Evolutionary conservation across 53 echinoderm and acorn worm genomes (phyloP).

Genomic region (Hippasteria phrygiana): DNA sequence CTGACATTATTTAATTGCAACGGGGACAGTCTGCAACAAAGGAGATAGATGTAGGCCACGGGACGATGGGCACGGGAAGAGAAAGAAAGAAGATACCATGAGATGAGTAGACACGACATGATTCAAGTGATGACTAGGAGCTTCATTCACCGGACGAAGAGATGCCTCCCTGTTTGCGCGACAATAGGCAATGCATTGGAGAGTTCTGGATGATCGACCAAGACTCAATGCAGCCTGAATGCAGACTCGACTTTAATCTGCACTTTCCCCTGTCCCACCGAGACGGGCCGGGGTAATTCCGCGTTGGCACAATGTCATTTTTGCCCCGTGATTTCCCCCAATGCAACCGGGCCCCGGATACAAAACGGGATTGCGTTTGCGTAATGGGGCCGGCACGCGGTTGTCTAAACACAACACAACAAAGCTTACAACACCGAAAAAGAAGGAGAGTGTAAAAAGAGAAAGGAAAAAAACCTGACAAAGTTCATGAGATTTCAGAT

Average conservation of each 20-base stretch:
- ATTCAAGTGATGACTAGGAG: background rate
- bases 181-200: slow-evolving; percentile 33
- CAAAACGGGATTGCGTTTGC: slow-evolving; percentile 53
- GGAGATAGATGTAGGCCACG: background rate
- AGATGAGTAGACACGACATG: background rate
- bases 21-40: background rate
- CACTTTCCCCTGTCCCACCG: slow-evolving; percentile 32
- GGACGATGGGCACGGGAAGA: background rate
- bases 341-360: slow-evolving; percentile 13
- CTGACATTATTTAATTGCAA: slow-evolving; percentile 7
- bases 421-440: background rate
- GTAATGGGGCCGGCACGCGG: slow-evolving; percentile 47
- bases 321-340: background rate
- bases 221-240: slow-evolving; percentile 45
- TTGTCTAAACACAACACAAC: slow-evolving; percentile 44
- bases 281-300: slow-evolving; percentile 28
- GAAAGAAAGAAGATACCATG: background rate
- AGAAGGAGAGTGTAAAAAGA: background rate
- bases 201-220: slow-evolving; percentile 1
- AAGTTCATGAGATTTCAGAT: slow-evolving; percentile 29
- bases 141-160: background rate
- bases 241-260: slow-evolving; percentile 23
- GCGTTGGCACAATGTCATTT: slow-evolving; percentile 48
- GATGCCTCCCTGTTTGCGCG: slow-evolving; percentile 10
- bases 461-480: background rate